A percentile compares a stretch with the other conserved stretches of the same genome.
Evolutionary conservation across 37 sponge, comb jelly and placozoan species (phyloP).

Genomic region (Haliclona indistincta): DNA sequence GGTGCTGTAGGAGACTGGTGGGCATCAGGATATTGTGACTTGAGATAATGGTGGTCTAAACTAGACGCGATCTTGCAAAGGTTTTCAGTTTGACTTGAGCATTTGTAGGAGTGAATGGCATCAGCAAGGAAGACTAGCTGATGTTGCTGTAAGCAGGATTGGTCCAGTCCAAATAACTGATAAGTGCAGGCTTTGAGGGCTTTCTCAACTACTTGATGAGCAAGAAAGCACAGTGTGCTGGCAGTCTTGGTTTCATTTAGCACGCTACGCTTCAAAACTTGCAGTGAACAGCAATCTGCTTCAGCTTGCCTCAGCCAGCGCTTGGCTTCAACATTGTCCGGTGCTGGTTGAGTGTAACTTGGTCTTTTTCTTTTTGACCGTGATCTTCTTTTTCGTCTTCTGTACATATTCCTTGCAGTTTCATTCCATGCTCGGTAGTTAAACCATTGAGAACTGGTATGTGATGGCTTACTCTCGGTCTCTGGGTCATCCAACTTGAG

Average conservation of each 20-base stretch:
- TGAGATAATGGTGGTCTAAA: not conserved
- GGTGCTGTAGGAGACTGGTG: not conserved
- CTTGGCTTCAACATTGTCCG: slow-evolving; percentile 17
- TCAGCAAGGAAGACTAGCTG: slow-evolving; percentile 10
- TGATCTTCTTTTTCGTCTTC: not conserved
- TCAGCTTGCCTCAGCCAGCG: slow-evolving; percentile 50
- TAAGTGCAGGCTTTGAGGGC: slow-evolving; percentile 54
- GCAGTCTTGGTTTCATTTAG: not conserved
- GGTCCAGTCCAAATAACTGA: slow-evolving; percentile 37
- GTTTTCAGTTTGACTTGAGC: not conserved
- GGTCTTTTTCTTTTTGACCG: not conserved
- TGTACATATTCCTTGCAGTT: not conserved
- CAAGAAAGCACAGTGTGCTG: slow-evolving; percentile 48
- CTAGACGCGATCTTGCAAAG: not conserved
- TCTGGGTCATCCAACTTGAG: slow-evolving; percentile 15
- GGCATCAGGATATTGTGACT: not conserved
- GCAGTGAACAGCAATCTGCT: slow-evolving; percentile 17
- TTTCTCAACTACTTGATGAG: slow-evolving; percentile 68
- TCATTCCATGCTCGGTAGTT: not conserved
- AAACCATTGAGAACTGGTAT: not conserved
- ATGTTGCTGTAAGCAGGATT: slow-evolving; percentile 3
- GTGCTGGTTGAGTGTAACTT: not conserved
- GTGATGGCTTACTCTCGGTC: not conserved
- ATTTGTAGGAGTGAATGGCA: slow-evolving; percentile 3
- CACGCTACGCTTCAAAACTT: not conserved